Base-by-base conservation (phyloP, 2,888 invertebrate species). In the Agonopterix alstromeriana region DNA sequence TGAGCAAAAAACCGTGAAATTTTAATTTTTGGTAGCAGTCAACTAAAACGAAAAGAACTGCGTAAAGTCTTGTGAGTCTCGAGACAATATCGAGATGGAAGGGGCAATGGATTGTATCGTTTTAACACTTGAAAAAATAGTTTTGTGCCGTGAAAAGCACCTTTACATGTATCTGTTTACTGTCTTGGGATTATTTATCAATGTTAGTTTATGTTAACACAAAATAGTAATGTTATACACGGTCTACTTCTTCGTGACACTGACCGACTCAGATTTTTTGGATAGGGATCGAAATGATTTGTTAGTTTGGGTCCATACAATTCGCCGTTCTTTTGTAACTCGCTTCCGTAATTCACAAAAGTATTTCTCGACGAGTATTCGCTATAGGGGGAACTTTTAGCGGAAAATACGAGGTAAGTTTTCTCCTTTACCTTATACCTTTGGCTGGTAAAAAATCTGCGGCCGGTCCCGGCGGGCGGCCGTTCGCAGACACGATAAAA, bases 381-480 rank as follows among this genome's bases (percentile, higher is more conserved):
- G 83, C 82, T 79, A 73, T 74, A 72, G 72, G 70, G 17, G 65
- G 68, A 82, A 83, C 75, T 83, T 83, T 82, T 72, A 73, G 73
- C 77, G 74, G 74, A 78, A 86, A 83, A 86, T 84, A 81, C 81
- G 84, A 79, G 78, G 76, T 75, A 84, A 87, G 77, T 83, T 86
- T 80, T 68, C 63, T n/a, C n/a, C n/a, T n/a, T n/a, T n/a, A n/a
- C n/a, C 71, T 79, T 79, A n/a, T n/a, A 78, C 79, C 80, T 79
- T 80, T 74, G 71, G 66, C 67, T 71, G 65, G 70, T 61, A 77
- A 83, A 83, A 86, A 86, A 82, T 77, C 78, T 67, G 70, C 62
- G 11, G 72, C 65, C 61, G 57, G 66, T 73, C 78, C 76, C 75
- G 61, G 57, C 68, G 66, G 61, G 61, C 63, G 76, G 70, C 67